Evolutionary conservation across 92 coral and sea anemone species (phyloP), one percentile per base, ranked within the genome.

Genomic region (Desmophyllum pertusum): DNA sequence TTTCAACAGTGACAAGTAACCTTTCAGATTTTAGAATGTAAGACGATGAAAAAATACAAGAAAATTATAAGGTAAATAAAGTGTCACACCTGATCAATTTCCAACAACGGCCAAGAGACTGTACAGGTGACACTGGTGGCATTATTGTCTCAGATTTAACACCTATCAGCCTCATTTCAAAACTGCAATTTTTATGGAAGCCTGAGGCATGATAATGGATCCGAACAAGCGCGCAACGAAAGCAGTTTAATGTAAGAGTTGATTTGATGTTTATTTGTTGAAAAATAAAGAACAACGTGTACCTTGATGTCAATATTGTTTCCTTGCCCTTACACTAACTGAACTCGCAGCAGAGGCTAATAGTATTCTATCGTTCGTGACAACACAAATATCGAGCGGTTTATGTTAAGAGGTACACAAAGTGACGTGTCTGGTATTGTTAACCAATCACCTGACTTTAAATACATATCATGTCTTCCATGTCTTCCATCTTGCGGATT

Each of bases 381-480:
- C 76, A 70, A 39, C 52, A 25, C 53, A 41, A 70, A 42, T 25
- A 70, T 70, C 18, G 21, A n/a, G 18, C 75, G 38, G 50, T 6
- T 6, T 6, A n/a, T 9, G 11, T 67, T 31, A 0, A 35, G 21
- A 5, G 72, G 6, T 40, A 42, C 40, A 41, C 35, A 25, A 42
- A 23, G 37, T 70, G 53, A 70, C 76, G 51, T 70, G 23, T 41
- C 40, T 66, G 43, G 13, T 67, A 62, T 62, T 62, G 73, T 67
- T 36, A 36, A 35, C 76, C 53, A 39, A 70, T 70, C 76, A 70
- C 21, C 76, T 42, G 38, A n/a, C 36, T 40, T 70, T 25, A 42
- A 70, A 10, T 39, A 73, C 23, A 41, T 41, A 41, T 45, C 77
- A n/a, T 17, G 9, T n/a, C 73, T 38, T n/a, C n/a, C n/a, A n/a